These are phyloP conservation scores for Syrmaticus mikado DNA, from an alignment of 2,113 vertebrate species.

Conservation along the genomic window DNA sequence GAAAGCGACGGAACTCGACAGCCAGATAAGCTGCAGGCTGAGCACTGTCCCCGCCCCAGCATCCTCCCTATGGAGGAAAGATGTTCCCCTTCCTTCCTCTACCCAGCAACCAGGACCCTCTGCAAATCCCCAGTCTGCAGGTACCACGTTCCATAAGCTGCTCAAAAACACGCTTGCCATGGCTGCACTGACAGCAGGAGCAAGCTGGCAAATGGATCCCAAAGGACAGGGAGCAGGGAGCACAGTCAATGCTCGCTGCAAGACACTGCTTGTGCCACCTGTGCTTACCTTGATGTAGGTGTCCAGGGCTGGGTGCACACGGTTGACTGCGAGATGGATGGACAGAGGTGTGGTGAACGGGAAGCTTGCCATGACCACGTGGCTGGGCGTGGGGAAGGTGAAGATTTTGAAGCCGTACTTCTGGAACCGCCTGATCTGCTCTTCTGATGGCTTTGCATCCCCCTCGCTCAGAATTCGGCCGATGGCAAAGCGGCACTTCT, in stretches of 20 bases:
- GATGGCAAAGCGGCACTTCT: slow-evolving; percentile 85
- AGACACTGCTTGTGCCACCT: not conserved
- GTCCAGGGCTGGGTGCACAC: slow-evolving; percentile 87
- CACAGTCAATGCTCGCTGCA: not conserved
- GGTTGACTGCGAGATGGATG: slow-evolving; percentile 81
- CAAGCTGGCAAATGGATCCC: not conserved
- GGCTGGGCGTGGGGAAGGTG: slow-evolving; percentile 90
- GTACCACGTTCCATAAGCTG: not conserved
- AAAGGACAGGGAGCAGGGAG: not conserved
- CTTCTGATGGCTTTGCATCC: slow-evolving; percentile 79
- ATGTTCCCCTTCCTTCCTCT: not conserved
- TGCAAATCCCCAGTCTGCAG: not conserved
- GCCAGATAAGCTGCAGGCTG: slow-evolving; percentile 18
- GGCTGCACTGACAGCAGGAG: not conserved
- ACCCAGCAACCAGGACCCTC: not conserved
- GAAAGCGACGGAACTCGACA: slow-evolving; percentile 13
- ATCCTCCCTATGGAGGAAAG: not conserved
- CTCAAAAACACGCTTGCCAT: not conserved
- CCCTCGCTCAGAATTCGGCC: slow-evolving; percentile 93
- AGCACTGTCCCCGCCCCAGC: not conserved
- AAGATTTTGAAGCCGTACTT: slow-evolving; percentile 91
- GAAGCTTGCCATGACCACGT: slow-evolving; percentile 88
- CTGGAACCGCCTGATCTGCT: slow-evolving; percentile 85
- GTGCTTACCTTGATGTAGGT: slow-evolving; percentile 89
- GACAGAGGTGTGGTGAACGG: slow-evolving; percentile 85